phyloP scores from a whole-genome alignment of 2,113 vertebrate species.

The Promerops cafer region DNA sequence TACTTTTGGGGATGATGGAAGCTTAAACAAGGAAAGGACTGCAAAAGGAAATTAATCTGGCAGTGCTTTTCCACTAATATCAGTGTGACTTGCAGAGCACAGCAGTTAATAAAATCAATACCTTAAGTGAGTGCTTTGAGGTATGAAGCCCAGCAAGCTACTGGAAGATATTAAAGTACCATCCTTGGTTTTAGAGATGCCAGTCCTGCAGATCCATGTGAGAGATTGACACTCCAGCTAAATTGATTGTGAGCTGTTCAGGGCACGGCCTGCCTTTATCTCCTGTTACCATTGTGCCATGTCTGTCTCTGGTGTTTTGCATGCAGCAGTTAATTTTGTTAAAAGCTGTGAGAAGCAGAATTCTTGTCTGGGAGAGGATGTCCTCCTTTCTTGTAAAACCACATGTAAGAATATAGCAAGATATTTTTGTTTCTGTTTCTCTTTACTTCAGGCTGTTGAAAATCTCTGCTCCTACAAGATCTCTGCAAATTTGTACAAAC shows the following conservation, averaged over 20 bases:
- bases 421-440: constrained; percentile 8
- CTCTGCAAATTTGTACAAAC: constrained; percentile 96
- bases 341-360: background rate
- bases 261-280: background rate
- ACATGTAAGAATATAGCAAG: background rate
- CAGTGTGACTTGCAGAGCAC: background rate
- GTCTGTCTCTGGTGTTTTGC: background rate
- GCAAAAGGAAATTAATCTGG: background rate
- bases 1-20: background rate
- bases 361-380: background rate
- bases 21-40: background rate
- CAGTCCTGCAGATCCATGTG: background rate
- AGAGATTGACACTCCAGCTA: background rate
- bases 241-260: background rate
- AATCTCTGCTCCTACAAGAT: constrained; percentile 99
- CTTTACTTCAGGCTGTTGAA: constrained; percentile 87
- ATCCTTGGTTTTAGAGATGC: background rate
- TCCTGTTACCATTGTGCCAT: background rate
- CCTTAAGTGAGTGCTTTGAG: background rate
- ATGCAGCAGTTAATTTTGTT: background rate
- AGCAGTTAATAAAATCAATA: background rate
- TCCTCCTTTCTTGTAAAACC: background rate
- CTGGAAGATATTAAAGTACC: background rate
- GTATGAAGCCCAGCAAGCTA: background rate
- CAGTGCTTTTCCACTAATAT: background rate